These are phyloP conservation scores for Temnothorax rugatulus DNA, from an alignment of 2,888 invertebrate species.

Conservation along the genomic window DNA sequence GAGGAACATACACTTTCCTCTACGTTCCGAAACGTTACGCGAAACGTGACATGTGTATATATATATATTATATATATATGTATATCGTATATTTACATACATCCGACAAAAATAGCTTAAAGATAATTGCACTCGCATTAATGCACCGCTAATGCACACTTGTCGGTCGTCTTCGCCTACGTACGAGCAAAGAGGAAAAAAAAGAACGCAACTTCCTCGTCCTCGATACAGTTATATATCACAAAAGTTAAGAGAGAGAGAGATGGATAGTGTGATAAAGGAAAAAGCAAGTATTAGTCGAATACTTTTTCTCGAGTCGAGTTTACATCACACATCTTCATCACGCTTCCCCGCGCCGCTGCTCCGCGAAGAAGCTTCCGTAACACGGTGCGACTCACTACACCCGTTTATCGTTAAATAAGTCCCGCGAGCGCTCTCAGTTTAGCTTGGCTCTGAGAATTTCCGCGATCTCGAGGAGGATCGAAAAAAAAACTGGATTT, in stretches of 20 bases:
- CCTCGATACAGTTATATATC: constrained; percentile 62
- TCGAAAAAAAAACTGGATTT: neutral
- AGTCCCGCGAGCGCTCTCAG: constrained; percentile 5
- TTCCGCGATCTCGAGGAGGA: neutral
- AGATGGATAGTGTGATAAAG: constrained; percentile 58
- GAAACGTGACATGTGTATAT: constrained; percentile 9
- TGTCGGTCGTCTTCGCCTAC: constrained; percentile 51
- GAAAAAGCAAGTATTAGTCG: neutral
- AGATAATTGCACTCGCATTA: constrained; percentile 71
- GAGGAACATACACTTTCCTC: neutral
- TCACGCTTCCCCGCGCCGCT: neutral
- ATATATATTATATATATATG: constrained; percentile 3
- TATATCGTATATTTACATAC: constrained; percentile 70
- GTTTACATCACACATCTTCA: constrained; percentile 2
- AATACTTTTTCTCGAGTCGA: constrained; percentile 8
- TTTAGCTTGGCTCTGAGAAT: constrained; percentile 1
- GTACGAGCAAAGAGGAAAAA: constrained; percentile 50
- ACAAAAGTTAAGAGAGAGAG: constrained; percentile 67
- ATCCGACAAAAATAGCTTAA: constrained; percentile 69
- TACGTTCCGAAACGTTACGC: neutral
- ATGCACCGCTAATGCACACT: constrained; percentile 62
- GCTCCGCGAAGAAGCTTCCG: neutral
- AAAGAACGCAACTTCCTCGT: constrained; percentile 64
- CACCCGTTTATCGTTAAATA: constrained; percentile 9
- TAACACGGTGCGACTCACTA: neutral